Evolutionary conservation across 2,113 vertebrate genomes (phyloP).

Genomic region (Corapipo altera): DNA sequence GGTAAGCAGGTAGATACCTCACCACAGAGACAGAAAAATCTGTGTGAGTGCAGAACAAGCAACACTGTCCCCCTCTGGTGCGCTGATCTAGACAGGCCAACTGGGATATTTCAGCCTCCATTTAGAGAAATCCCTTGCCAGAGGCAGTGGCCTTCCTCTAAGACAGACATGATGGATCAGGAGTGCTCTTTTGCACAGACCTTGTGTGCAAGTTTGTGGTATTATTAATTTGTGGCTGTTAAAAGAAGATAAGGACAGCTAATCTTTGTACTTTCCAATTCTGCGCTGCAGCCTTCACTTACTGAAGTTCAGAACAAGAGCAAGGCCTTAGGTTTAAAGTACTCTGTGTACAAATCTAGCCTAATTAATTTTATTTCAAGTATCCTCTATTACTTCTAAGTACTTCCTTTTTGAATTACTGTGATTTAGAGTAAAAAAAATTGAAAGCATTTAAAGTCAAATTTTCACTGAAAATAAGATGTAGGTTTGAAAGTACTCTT

Average conservation of each 20-base stretch:
- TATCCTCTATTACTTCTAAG: not conserved
- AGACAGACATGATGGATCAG: not conserved
- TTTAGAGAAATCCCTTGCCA: not conserved
- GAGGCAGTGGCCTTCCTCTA: not conserved
- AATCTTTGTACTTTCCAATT: not conserved
- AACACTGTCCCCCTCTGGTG: not conserved
- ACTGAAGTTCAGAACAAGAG: not conserved
- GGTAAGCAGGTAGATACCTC: not conserved
- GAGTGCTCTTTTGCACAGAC: not conserved
- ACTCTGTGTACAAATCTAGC: not conserved
- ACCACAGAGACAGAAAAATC: not conserved
- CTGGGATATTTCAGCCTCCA: fast-evolving
- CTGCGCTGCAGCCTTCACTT: not conserved
- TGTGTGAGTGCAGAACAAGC: not conserved
- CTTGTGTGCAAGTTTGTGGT: not conserved
- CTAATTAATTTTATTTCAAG: not conserved
- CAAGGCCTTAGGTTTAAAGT: not conserved
- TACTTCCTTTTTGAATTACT: not conserved
- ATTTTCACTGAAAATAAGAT: not conserved
- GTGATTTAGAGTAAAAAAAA: not conserved
- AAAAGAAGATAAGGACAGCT: not conserved
- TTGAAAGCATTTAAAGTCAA: not conserved
- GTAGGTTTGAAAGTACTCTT: not conserved
- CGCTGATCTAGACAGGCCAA: not conserved
- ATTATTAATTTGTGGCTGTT: constrained; percentile 16